Evolutionary conservation across 2,797 vertebrate genomes (phyloP), one percentile per base, ranked within the genome.

Genomic region (Cyprinella venusta): DNA sequence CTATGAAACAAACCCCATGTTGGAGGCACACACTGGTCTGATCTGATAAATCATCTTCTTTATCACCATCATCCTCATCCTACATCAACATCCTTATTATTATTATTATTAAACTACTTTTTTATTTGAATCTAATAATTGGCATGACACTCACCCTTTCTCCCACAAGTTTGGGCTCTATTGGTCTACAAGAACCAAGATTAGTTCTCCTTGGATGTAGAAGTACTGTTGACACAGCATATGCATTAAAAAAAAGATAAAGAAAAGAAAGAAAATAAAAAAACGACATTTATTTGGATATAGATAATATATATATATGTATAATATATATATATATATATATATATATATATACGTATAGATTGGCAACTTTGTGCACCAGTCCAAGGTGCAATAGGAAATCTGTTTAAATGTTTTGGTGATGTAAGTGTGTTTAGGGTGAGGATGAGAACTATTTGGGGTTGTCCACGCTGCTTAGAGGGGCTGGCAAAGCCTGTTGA

Each of bases 21-120:
- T 96, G 97, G 97, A 99, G 98, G 97, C 97, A 97, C 98, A 98
- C 97, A 97, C 97, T 96, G 98, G 98, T 97, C 96, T 97, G 97
- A 97, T 96, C 92, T 93, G 91, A 86, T 85, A 90, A 91, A 91
- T 86, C 90, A 90, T 69, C 70, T 77, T 85, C 77, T 69, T 84
- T 69, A 77, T 80, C 80, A 91, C 89, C 92, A 91, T 92, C 90
- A 84, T 82, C 45, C 13, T 48, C 76, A 87, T 91, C 94, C 94
- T 94, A 48, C 45, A 48, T 48, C 45, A 48, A 48, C 94, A 94
- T 78, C 80, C 96, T 95, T 48, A 69, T 95, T 94, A 95, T 91
- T 95, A 95, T 91, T 95, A 94, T 85, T 86, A 95, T 95, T 69
- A 64, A 59, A 63, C 72, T 65, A 19, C 74, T 76, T 65, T 82